phyloP scores from a whole-genome alignment of 2,797 vertebrate species.

The Lacerta bilineata region DNA sequence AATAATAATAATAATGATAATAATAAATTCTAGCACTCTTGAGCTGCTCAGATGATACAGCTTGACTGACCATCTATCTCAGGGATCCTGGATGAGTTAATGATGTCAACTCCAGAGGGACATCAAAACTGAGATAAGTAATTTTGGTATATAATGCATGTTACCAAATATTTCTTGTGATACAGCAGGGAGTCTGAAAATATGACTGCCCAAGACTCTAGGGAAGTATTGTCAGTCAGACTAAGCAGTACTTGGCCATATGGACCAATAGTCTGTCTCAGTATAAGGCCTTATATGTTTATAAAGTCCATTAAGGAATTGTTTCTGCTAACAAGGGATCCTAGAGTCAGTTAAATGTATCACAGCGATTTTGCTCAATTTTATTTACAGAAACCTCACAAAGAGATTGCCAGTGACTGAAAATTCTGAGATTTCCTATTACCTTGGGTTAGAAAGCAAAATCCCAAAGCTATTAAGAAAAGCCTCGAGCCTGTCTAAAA shows the following conservation, averaged over 20 bases:
- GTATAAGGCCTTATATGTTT: not conserved
- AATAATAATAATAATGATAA: slow-evolving; percentile 8
- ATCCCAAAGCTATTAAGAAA: not conserved
- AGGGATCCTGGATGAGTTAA: slow-evolving; percentile 81
- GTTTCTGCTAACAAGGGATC: not conserved
- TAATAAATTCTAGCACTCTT: slow-evolving; percentile 46
- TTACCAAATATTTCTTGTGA: too few relatives aligned
- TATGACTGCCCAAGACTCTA: too few relatives aligned
- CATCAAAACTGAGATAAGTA: slow-evolving; percentile 74
- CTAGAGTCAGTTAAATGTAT: not conserved
- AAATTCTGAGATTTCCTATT: not conserved
- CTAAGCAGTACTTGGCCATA: not conserved
- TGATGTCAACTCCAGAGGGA: slow-evolving; percentile 89
- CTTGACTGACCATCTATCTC: slow-evolving; percentile 88
- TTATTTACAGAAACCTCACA: not conserved
- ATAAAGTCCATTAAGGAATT: not conserved
- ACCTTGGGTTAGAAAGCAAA: not conserved
- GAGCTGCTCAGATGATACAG: slow-evolving; percentile 88
- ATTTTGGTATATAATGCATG: too few relatives aligned
- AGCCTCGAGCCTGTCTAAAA: not conserved
- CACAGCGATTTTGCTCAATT: not conserved
- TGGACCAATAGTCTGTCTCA: not conserved
- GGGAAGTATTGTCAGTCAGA: too few relatives aligned
- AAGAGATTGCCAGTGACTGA: not conserved
- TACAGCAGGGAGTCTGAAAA: too few relatives aligned